Conservation (phyloP, 2,797 vertebrate genomes). For the Pantherophis vulpinus region DNA sequence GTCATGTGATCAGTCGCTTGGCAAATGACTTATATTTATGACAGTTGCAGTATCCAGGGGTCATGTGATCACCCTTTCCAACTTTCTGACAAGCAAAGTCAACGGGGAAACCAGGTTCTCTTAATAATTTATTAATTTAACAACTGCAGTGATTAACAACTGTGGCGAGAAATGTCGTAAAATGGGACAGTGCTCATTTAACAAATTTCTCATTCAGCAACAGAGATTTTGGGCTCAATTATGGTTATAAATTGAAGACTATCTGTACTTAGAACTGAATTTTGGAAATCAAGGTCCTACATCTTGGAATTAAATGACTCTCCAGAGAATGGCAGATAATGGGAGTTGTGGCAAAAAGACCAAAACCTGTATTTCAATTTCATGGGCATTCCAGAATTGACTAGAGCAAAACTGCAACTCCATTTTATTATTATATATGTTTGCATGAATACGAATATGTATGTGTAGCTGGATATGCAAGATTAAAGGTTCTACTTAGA, state of each 20-base stretch:
- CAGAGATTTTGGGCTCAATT: background rate
- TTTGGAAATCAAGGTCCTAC: background rate
- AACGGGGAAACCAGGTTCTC: background rate
- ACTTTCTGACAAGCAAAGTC: background rate
- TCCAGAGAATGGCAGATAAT: background rate
- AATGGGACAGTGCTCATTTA: background rate
- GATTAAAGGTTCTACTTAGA: no score
- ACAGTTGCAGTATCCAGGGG: background rate
- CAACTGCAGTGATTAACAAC: background rate
- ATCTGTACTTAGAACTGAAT: background rate
- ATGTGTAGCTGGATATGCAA: background rate
- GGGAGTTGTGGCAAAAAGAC: background rate
- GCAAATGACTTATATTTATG: background rate
- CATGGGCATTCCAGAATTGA: no score
- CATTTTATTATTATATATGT: background rate
- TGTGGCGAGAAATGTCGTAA: background rate
- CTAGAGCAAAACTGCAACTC: no score
- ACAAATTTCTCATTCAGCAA: background rate
- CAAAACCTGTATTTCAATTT: no score
- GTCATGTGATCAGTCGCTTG: background rate
- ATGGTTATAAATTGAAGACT: background rate
- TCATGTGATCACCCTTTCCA: background rate
- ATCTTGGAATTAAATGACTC: background rate
- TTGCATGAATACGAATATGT: background rate
- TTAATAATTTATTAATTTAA: background rate